These are phyloP conservation scores for Malaclemys terrapin DNA, from an alignment of 2,113 vertebrate genomes.

Conservation along the genomic window DNA sequence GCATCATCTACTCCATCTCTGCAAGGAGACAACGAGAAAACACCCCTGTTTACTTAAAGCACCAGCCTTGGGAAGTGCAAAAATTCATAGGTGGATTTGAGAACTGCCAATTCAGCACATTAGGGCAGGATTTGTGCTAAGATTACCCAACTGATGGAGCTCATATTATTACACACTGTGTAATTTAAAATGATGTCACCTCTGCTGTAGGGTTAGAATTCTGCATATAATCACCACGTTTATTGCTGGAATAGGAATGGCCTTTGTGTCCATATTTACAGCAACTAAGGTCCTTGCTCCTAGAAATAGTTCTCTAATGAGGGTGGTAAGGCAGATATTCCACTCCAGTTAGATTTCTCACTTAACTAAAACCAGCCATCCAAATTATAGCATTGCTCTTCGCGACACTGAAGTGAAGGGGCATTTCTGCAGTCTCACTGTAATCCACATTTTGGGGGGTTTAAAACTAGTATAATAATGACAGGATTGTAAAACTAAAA, in stretches of 20 bases:
- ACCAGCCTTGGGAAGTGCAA: slow-evolving; percentile 19
- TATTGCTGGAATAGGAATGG: slow-evolving; percentile 29
- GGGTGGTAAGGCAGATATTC: not conserved
- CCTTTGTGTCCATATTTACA: not conserved
- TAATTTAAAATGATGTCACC: slow-evolving; percentile 47
- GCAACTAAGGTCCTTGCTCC: not conserved
- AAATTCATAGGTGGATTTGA: slow-evolving; percentile 31
- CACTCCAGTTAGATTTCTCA: slow-evolving; percentile 10
- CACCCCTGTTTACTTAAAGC: not conserved
- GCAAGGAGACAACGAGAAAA: slow-evolving; percentile 54
- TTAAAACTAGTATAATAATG: slow-evolving; percentile 20
- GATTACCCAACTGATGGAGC: slow-evolving; percentile 33
- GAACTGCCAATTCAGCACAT: not conserved
- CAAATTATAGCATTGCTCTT: not conserved
- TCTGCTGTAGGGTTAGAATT: slow-evolving; percentile 38
- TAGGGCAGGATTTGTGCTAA: slow-evolving; percentile 24
- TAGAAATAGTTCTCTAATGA: slow-evolving; percentile 36
- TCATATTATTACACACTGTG: not conserved
- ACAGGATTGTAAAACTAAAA: not conserved
- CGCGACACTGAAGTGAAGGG: not conserved
- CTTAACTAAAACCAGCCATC: slow-evolving; percentile 27
- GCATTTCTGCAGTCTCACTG: not conserved
- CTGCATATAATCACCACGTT: slow-evolving; percentile 31
- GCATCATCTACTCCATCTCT: slow-evolving; percentile 94
- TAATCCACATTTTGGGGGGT: not conserved